Evolutionary conservation across 2,113 vertebrate species (phyloP).

Genomic region (Oncorhynchus tshawytscha): DNA sequence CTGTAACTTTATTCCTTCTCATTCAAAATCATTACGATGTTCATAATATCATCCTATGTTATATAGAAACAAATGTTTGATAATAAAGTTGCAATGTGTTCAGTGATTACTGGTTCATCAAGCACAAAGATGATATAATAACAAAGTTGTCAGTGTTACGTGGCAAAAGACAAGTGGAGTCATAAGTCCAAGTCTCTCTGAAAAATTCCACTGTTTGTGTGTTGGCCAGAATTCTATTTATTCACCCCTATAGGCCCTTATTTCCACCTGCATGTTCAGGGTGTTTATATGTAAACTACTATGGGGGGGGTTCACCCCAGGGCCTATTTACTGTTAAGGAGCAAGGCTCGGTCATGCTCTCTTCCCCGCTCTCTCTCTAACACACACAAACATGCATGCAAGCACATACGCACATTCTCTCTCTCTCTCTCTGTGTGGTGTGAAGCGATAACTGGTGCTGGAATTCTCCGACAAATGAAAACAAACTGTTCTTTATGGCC

Average conservation of each 20-base stretch:
- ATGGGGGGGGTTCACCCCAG: constrained; percentile 47
- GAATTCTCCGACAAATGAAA: constrained; percentile 32
- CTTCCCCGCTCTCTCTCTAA: neutral
- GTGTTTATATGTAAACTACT: constrained; percentile 70
- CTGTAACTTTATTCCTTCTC: neutral
- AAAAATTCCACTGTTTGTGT: constrained; percentile 52
- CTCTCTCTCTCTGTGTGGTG: neutral
- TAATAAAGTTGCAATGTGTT: neutral
- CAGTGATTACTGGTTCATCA: neutral
- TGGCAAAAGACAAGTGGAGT: neutral
- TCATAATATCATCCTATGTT: neutral
- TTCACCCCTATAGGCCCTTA: constrained; percentile 54
- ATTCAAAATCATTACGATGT: neutral
- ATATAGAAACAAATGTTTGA: neutral
- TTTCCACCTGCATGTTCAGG: constrained; percentile 65
- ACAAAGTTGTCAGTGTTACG: neutral
- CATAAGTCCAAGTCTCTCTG: constrained; percentile 39
- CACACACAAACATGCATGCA: too few relatives aligned
- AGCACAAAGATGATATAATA: neutral
- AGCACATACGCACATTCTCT: neutral
- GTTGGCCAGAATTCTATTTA: constrained; percentile 49
- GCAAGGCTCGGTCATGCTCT: constrained; percentile 37
- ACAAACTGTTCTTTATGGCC: constrained; percentile 6
- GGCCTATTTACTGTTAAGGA: constrained; percentile 51
- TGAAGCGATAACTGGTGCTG: constrained; percentile 20